Conservation (phyloP, 1,140 invertebrate genomes). For the Nixonia krombeini region DNA sequence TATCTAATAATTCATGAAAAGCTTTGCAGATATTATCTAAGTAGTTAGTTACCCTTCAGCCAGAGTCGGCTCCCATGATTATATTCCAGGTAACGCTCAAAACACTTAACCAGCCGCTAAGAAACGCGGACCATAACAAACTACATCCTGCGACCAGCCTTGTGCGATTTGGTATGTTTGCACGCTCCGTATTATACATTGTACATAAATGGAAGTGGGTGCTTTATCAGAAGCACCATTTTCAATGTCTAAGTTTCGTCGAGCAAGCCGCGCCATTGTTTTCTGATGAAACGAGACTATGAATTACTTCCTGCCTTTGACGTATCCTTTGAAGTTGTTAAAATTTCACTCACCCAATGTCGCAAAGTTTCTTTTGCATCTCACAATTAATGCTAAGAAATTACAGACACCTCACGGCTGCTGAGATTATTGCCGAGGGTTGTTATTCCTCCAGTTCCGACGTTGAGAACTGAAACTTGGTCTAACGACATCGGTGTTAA, state of each 20-base stretch:
- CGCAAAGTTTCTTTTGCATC: too few relatives aligned
- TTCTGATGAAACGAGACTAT: constrained; percentile 8
- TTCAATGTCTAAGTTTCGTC: constrained; percentile 23
- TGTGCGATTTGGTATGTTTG: constrained; percentile 22
- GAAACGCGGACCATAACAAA: too few relatives aligned
- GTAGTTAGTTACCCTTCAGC: constrained; percentile 13
- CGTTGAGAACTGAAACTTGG: too few relatives aligned
- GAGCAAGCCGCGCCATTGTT: constrained; percentile 15
- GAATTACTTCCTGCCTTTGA: constrained; percentile 27
- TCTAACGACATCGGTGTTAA: too few relatives aligned
- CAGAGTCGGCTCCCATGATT: constrained; percentile 13
- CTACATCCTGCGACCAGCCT: too few relatives aligned
- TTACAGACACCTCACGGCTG: too few relatives aligned
- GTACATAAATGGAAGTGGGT: constrained; percentile 24
- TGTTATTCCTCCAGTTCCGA: too few relatives aligned
- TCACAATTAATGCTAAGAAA: too few relatives aligned
- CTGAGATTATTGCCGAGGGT: too few relatives aligned
- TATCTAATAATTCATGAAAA: constrained; percentile 28
- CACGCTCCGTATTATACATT: constrained; percentile 14
- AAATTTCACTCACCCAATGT: constrained; percentile 13
- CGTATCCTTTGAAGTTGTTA: constrained; percentile 16
- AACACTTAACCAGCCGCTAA: constrained; percentile 14
- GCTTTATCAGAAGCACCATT: constrained; percentile 20
- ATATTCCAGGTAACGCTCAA: constrained; percentile 12
- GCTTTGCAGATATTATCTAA: constrained; percentile 29